Base-by-base conservation (phyloP, 2,797 vertebrate species). In the Helostoma temminkii region DNA sequence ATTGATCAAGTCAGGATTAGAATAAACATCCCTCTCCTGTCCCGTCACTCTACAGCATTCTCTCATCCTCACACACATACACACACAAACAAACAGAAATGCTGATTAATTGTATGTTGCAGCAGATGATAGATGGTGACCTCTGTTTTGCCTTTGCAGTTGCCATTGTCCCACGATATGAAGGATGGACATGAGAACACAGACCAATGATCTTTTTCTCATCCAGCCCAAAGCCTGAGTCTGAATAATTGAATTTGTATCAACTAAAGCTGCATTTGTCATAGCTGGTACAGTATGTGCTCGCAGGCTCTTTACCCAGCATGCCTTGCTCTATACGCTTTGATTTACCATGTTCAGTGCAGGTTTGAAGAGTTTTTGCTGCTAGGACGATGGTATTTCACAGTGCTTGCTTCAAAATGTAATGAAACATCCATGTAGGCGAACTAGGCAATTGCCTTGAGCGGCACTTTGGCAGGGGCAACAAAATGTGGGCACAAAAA, bases 201-300 rank as follows among this genome's bases (percentile, higher is more conserved):
- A 87, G 81, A 83, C 80, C 86, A 85, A 85, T 86, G 85, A 88
- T 89, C 81, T 82, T 76, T 54, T 74, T 54, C 80, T 80, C 84
- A 81, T 86, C 82, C 70, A 69, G 78, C 65, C 67, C 71, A 47
- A 63, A 85, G 84, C 85, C 78, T 78, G 66, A 81, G 83, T 85
- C 80, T 80, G 80, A 91, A 92, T 89, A 87, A 91, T 91, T 90
- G 83, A 85, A 89, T 91, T 89, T 90, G 83, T 91, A 87, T 88
- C 87, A 77, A 84, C 86, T 71, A 74, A 90, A 88, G 85, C 78
- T 72, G 59, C 85, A 90, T 89, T 89, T 87, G 82, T 90, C 87
- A 90, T 74, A 74, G 78, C 74, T 69, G 76, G 42, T n/a, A n/a
- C n/a, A n/a, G n/a, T 74, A 48, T 80, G 45, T 73, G 73, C 83